phyloP scores from a whole-genome alignment of 2,797 vertebrate species.

The Falco columbarius region DNA sequence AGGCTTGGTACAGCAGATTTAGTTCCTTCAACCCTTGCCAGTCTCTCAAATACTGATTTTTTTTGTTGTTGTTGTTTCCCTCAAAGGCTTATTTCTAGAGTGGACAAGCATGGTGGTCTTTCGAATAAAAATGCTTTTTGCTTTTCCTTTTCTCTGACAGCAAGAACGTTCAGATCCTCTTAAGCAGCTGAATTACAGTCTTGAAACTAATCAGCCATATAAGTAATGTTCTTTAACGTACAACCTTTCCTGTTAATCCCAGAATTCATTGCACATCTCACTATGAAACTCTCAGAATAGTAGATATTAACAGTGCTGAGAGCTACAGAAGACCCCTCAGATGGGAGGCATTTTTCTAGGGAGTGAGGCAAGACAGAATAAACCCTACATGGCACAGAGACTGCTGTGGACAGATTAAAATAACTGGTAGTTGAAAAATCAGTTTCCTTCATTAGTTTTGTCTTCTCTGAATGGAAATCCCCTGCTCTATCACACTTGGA shows the following conservation, averaged over 20 bases:
- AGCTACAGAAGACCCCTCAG: background rate
- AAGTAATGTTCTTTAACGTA: slow-evolving; percentile 7
- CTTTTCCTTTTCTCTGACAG: slow-evolving; percentile 64
- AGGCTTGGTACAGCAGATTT: slow-evolving; percentile 59
- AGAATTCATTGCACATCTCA: background rate
- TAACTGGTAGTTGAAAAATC: background rate
- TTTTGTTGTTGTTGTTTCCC: slow-evolving; percentile 5
- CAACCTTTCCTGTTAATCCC: slow-evolving; percentile 6
- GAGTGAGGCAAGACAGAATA: background rate
- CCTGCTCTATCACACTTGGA: slow-evolving; percentile 34
- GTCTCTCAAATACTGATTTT: slow-evolving; percentile 17
- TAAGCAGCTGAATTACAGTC: slow-evolving; percentile 50
- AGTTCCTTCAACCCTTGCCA: slow-evolving; percentile 47
- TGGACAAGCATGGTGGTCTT: slow-evolving; percentile 56
- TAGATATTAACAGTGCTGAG: background rate
- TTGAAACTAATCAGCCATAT: slow-evolving; percentile 25
- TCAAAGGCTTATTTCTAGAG: slow-evolving; percentile 57
- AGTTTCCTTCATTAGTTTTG: slow-evolving; percentile 34
- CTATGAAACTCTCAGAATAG: background rate
- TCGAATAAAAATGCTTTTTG: slow-evolving; percentile 53
- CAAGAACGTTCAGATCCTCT: slow-evolving; percentile 50
- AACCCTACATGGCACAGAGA: background rate
- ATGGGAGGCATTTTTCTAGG: background rate
- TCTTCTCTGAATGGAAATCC: slow-evolving; percentile 70
- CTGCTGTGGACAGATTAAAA: background rate